Base-by-base conservation (phyloP, 2,113 vertebrate species). In the Platichthys flesus region DNA sequence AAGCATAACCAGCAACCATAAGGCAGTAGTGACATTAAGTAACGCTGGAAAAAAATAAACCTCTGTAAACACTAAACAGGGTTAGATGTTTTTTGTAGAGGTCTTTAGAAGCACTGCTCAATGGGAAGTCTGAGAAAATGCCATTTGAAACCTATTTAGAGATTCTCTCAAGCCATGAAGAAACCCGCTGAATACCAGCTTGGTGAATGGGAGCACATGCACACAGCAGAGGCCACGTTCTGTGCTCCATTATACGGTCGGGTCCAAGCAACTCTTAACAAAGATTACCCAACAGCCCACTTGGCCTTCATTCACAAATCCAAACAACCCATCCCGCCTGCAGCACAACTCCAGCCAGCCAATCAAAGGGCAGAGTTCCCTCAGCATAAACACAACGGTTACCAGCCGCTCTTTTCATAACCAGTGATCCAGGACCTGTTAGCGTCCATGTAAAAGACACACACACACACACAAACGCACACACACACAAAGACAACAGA, bases 371-470 rank as follows among this genome's bases (percentile, higher is more conserved):
- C 70, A 58, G 72, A 20, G 78, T 62, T 78, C 62, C 81, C 63
- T 57, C 59, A 0, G 67, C 69, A 75, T 71, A 76, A 78, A 74
- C 70, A 78, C 81, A 85, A 82, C 71, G 18, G 79, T 76, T 84
- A 88, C 67, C 83, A 82, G 82, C 57, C 73, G 42, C 63, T 89
- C 87, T 67, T 89, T 93, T 91, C 81, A 89, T 64, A 78, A 71
- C 37, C 89, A 85, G 49, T 87, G 89, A 91, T 90, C 87, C 87
- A 81, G 85, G 81, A 84, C 88, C 86, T 84, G 90, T 89, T 88
- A 88, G 87, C 9, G 76, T 51, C 72, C 72, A 58, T 66, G 60
- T 81, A 78, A 69, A 82, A 79, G 15, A 67, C 78, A 24, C 58
- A 35, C 71, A 79, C 57, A 69, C 47, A 74, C 72, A 73, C 24